Conservation (phyloP, 2,888 invertebrate genomes). For the Saturnia japonica region DNA sequence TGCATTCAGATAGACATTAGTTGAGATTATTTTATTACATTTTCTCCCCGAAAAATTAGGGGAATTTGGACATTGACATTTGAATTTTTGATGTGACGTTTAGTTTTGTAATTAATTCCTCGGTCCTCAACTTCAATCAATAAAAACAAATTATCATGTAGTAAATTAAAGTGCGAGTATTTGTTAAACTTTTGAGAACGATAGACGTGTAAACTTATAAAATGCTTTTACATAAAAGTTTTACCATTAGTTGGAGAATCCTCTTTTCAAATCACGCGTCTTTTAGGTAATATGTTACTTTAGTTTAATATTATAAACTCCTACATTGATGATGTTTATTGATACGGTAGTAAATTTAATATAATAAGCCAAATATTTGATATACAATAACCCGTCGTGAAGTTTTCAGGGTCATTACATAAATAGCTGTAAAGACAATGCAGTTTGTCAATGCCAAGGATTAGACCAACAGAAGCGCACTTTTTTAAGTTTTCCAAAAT, state of each 20-base stretch:
- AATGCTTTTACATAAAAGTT: slow-evolving; percentile 54
- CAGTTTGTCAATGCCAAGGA: slow-evolving; percentile 63
- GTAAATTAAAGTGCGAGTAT: slow-evolving; percentile 8
- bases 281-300: slow-evolving; percentile 39
- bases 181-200: slow-evolving; percentile 1
- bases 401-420: slow-evolving; percentile 80
- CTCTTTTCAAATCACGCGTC: slow-evolving; percentile 42
- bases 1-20: too few relatives aligned
- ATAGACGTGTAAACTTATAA: slow-evolving; percentile 23
- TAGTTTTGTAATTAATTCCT: not conserved
- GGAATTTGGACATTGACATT: too few relatives aligned
- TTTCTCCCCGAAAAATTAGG: too few relatives aligned
- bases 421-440: slow-evolving; percentile 60
- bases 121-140: not conserved
- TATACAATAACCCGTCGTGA: slow-evolving; percentile 36
- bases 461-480: slow-evolving; percentile 51
- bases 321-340: not conserved
- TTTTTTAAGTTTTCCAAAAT: slow-evolving; percentile 65
- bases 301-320: not conserved
- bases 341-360: not conserved
- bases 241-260: slow-evolving; percentile 36
- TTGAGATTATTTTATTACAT: too few relatives aligned
- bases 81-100: too few relatives aligned
- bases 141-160: slow-evolving; percentile 1
- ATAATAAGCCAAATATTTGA: not conserved